Conservation (phyloP, 2,113 vertebrate species). For the Mirza zaza region DNA sequence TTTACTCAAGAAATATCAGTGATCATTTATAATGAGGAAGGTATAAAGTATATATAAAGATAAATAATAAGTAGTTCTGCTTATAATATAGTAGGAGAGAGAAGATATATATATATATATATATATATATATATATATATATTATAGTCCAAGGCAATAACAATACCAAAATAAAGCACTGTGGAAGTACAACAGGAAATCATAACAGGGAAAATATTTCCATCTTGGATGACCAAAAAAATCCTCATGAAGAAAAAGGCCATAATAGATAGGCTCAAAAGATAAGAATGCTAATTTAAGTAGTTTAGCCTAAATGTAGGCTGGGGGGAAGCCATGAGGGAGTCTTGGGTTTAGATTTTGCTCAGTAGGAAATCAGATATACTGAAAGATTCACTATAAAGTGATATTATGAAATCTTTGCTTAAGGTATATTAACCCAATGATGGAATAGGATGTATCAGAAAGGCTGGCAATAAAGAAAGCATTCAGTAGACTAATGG, state of each 20-base stretch:
- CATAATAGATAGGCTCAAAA: background rate
- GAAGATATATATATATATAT: background rate
- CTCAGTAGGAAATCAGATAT: background rate
- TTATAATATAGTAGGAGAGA: background rate
- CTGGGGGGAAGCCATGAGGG: background rate
- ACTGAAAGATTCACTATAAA: background rate
- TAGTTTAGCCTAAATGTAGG: background rate
- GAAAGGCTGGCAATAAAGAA: slow-evolving; percentile 8
- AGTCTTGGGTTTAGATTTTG: slow-evolving; percentile 11
- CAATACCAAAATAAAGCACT: background rate
- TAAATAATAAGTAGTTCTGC: background rate
- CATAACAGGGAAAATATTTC: slow-evolving; percentile 38
- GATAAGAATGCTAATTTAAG: background rate
- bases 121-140: no score
- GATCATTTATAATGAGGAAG: slow-evolving; percentile 36
- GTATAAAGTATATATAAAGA: background rate
- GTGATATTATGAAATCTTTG: slow-evolving; percentile 6
- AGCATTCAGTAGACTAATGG: background rate
- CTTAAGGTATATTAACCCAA: background rate
- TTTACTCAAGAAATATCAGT: background rate
- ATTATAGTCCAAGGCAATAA: background rate
- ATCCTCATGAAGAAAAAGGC: background rate
- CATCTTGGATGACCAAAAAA: background rate
- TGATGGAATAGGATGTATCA: background rate
- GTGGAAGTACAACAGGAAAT: background rate